Conservation (phyloP, 2,113 vertebrate species). For the Neopipo cinnamomea region DNA sequence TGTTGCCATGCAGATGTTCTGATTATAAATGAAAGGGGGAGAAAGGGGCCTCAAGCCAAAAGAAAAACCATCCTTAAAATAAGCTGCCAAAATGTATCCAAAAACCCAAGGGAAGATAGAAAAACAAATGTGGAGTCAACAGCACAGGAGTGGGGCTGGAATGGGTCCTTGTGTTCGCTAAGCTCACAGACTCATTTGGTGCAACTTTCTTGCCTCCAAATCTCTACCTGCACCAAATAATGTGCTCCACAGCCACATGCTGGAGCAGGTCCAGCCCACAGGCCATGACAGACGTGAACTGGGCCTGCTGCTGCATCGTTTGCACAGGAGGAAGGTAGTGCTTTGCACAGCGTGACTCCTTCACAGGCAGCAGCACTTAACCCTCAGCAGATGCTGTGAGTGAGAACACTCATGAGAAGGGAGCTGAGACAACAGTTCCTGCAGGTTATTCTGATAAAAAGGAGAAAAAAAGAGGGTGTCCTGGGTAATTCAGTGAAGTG, state of each 20-base stretch:
- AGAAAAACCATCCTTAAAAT: neutral
- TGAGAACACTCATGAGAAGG: neutral
- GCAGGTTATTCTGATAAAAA: neutral
- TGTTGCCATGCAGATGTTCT: constrained; percentile 5
- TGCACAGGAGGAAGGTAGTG: neutral
- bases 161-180: neutral
- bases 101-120: neutral
- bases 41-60: neutral
- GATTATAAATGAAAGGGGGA: neutral
- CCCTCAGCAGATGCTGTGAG: neutral
- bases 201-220: neutral
- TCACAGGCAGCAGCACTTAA: neutral
- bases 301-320: neutral
- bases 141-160: neutral
- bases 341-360: neutral
- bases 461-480: neutral
- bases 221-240: neutral
- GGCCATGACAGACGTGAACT: neutral
- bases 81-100: neutral
- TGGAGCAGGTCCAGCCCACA: neutral
- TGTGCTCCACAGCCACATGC: neutral
- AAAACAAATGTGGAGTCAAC: neutral
- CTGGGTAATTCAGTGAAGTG: neutral
- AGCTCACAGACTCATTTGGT: neutral
- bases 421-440: neutral